Evolutionary conservation across 30 jellyfish, hydroid and myxozoan species (phyloP).

Genomic region (Catostylus mosaicus): DNA sequence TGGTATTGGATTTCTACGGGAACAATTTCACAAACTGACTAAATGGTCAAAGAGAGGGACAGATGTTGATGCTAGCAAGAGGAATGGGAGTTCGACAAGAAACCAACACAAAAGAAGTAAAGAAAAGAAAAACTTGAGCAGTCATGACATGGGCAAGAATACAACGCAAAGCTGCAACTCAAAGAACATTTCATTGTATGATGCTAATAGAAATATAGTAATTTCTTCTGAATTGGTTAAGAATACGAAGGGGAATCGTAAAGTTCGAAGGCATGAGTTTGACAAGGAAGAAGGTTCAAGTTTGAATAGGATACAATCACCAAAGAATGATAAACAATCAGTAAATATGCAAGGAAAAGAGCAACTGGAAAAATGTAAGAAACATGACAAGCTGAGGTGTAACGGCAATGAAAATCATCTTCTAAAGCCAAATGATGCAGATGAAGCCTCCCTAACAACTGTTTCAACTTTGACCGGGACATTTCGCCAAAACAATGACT

Average conservation of each 20-base stretch:
- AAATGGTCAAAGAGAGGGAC: conserved; percentile 49
- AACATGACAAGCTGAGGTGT: not conserved
- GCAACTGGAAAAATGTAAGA: too few relatives aligned
- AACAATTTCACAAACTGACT: conserved; percentile 32
- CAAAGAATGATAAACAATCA: not conserved
- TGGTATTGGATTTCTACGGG: conserved; percentile 21
- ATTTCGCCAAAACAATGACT: not conserved
- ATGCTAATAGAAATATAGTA: conserved; percentile 13
- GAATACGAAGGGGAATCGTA: not conserved
- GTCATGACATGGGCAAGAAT: not conserved
- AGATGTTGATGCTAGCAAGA: not conserved
- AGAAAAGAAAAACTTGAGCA: not conserved
- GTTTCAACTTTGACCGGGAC: conserved; percentile 35
- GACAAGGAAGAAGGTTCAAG: conserved; percentile 4
- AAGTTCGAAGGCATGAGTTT: not conserved
- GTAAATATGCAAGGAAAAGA: not conserved
- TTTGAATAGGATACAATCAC: not conserved
- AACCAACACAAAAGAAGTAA: not conserved
- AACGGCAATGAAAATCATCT: not conserved
- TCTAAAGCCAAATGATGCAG: conserved; percentile 1
- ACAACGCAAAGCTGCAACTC: not conserved
- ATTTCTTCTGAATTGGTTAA: conserved; percentile 12
- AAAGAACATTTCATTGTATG: conserved; percentile 7
- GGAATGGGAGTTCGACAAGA: not conserved
- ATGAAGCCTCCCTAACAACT: conserved; percentile 51